Conservation (phyloP, 2,888 invertebrate species). For the Macaria liturata region DNA sequence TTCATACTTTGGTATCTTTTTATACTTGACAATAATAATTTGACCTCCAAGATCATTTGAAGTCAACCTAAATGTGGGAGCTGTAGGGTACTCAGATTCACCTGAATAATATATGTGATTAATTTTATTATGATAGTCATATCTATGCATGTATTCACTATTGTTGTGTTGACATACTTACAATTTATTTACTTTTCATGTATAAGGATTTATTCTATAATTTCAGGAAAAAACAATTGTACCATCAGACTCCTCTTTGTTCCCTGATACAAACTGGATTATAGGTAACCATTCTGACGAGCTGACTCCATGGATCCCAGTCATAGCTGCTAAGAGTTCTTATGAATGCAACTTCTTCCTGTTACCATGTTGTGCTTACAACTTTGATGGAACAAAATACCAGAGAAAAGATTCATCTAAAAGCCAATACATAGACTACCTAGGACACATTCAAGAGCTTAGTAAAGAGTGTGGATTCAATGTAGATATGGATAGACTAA, state of each 20-base stretch:
- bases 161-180: no score
- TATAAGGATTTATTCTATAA: constrained; percentile 8
- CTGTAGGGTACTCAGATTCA: no score
- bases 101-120: no score
- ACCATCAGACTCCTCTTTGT: constrained; percentile 86
- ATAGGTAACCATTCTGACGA: constrained; percentile 99
- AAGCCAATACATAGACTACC: constrained; percentile 91
- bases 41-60: no score
- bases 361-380: constrained; percentile 97
- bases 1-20: not conserved
- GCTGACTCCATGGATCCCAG: constrained; percentile 99
- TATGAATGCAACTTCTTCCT: constrained; percentile 91
- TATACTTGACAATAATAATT: no score
- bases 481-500: constrained; percentile 90
- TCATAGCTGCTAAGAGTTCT: constrained; percentile 92
- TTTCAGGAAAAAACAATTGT: constrained; percentile 86
- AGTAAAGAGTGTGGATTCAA: constrained; percentile 89
- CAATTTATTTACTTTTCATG: no score
- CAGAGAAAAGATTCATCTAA: constrained; percentile 86
- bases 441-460: constrained; percentile 85
- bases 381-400: constrained; percentile 94
- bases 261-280: constrained; percentile 93
- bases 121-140: no score
- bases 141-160: no score
- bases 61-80: no score